A percentile compares a stretch with the other conserved stretches of the same genome.
Conservation (phyloP, 2,888 invertebrate genomes). For the Eucera pruinosa region DNA sequence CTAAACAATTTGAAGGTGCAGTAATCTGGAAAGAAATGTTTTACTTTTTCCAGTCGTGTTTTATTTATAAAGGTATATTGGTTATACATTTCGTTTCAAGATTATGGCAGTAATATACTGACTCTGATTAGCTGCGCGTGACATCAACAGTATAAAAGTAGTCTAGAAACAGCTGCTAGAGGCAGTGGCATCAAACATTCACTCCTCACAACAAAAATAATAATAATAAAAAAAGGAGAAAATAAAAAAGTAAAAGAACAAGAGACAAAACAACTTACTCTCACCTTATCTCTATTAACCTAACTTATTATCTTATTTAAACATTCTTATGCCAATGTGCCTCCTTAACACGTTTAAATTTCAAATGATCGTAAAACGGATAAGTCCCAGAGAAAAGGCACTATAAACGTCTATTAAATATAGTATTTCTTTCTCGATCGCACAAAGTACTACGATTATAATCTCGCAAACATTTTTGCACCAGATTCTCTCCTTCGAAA, state of each 20-base stretch:
- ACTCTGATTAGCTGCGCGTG: conserved; percentile 79
- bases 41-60: conserved; percentile 66
- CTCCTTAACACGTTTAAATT: conserved; percentile 66
- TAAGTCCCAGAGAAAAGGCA: conserved; percentile 80
- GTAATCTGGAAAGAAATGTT: background rate
- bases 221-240: conserved; percentile 24
- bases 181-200: conserved; percentile 73
- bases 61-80: conserved; percentile 83
- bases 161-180: conserved; percentile 76
- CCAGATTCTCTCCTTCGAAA: conserved; percentile 21
- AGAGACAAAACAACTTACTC: conserved; percentile 49
- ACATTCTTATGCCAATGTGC: conserved; percentile 67
- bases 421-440: conserved; percentile 39
- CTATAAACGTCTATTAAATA: conserved; percentile 70
- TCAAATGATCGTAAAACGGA: conserved; percentile 56
- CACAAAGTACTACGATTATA: conserved; percentile 35
- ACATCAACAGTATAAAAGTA: conserved; percentile 82
- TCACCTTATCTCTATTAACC: conserved; percentile 51
- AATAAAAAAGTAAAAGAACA: conserved; percentile 46
- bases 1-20: no score
- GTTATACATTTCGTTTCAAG: conserved; percentile 80
- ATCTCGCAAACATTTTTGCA: conserved; percentile 6
- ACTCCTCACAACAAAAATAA: conserved; percentile 64
- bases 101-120: conserved; percentile 82
- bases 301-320: conserved; percentile 59